Evolutionary conservation across 2,113 vertebrate genomes (phyloP), one percentile per base, ranked within the genome.

Genomic region (Bungarus multicinctus): DNA sequence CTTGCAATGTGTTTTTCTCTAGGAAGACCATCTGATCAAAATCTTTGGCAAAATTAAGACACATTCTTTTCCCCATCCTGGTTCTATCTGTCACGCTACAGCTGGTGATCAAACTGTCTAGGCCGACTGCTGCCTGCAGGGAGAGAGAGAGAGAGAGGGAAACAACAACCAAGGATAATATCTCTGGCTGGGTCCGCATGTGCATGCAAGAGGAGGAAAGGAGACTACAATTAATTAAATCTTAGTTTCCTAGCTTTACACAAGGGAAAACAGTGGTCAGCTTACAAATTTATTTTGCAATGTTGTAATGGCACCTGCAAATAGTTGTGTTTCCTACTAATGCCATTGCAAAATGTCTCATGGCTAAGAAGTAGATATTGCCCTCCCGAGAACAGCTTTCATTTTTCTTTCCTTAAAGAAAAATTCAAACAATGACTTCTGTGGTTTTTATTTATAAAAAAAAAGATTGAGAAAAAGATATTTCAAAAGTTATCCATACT

Each of bases 1-100:
- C 50, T 92, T 92, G 60, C 74, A 54, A 55, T 89, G 87, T 88
- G 60, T 87, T 92, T 92, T 92, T 43, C 34, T n/a, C 74, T 88
- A 39, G 60, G 60, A 55, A n/a, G 87, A 74, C 60, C 74, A 55
- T 89, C 87, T 89, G 64, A 89, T 81, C 60, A 34, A 55, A 74
- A 27, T 22, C 85, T 45, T 88, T 4, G 45, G 89, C 39, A 89
- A 81, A n/a, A 89, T 81, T 23, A 89, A 89, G 60, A n/a, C 52
- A 8, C 25, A 22, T 53, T 30, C 30, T 43, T 57, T 87, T 18
- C 47, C n/a, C 16, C 14, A 34, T 81, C 50, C 50, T 91, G 50
- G 57, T 30, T 69, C 14, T 53, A 69, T 53, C 60, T 74, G 58
- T 54, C 47, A 74, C 4, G n/a, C 87, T 60, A 88, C 23, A 52